Conservation (phyloP, 37 sponge, comb jelly and placozoan species). For the Geodia barretti region DNA sequence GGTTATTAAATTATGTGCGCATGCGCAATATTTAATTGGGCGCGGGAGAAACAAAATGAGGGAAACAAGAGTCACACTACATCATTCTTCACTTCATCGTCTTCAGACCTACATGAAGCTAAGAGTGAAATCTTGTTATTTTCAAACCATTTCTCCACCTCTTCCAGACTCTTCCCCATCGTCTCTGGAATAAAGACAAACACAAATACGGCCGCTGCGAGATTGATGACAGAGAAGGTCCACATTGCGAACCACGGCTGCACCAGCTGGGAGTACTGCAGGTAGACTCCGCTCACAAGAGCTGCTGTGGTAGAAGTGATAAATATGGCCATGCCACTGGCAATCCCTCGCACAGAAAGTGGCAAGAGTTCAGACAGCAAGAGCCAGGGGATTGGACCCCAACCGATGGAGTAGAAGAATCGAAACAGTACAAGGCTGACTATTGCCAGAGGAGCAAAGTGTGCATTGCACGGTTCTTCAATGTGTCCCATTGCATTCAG, state of each 20-base stretch:
- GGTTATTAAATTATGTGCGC: too few species aligned
- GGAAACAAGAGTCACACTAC: too few species aligned
- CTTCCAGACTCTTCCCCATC: slow-evolving; percentile 79
- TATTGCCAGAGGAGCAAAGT: slow-evolving; percentile 25
- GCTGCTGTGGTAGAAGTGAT: slow-evolving; percentile 45
- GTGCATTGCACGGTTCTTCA: not conserved
- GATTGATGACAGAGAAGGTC: slow-evolving; percentile 48
- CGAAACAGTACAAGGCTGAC: slow-evolving; percentile 40
- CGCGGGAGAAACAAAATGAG: too few species aligned
- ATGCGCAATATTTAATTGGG: too few species aligned
- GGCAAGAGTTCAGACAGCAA: slow-evolving; percentile 72
- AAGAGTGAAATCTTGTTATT: too few species aligned
- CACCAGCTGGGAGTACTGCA: slow-evolving; percentile 1
- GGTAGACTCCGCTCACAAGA: slow-evolving; percentile 41
- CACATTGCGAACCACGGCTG: slow-evolving; percentile 44
- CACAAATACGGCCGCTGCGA: slow-evolving; percentile 62
- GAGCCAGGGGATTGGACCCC: slow-evolving; percentile 66
- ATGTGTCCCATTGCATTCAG: not conserved
- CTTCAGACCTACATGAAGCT: too few species aligned
- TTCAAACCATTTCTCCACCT: slow-evolving; percentile 57
- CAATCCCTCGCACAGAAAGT: slow-evolving; percentile 48
- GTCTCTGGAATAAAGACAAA: slow-evolving; percentile 83
- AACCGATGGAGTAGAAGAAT: slow-evolving; percentile 47
- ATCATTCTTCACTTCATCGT: too few species aligned
- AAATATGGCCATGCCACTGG: slow-evolving; percentile 39